Conservation (phyloP, 30 jellyfish, hydroid and myxozoan genomes). For the Clytia hemisphaerica region DNA sequence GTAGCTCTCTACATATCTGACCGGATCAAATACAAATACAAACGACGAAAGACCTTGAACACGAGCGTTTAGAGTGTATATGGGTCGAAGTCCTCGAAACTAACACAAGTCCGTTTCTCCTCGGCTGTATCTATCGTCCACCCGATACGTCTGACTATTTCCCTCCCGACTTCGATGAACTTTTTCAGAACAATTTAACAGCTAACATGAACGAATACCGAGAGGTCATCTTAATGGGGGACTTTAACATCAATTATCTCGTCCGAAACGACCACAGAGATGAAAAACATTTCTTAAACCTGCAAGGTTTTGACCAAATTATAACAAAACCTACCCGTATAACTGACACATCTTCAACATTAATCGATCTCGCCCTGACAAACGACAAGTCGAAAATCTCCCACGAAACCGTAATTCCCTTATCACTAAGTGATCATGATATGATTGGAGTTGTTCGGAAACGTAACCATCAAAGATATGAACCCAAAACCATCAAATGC, state of each 20-base stretch:
- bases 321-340: constrained; percentile 34
- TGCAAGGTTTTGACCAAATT: constrained; percentile 19
- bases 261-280: constrained; percentile 27
- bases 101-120: constrained; percentile 29
- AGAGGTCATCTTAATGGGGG: constrained; percentile 64
- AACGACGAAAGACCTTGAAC: constrained; percentile 57
- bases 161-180: constrained; percentile 7
- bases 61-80: constrained; percentile 39
- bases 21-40: constrained; percentile 7
- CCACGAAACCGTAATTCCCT: constrained; percentile 32
- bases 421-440: constrained; percentile 42
- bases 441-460: constrained; percentile 55
- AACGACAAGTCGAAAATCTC: constrained; percentile 16
- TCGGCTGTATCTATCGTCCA: constrained; percentile 46
- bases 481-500: constrained; percentile 31
- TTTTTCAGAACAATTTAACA: constrained; percentile 13
- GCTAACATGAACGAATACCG: too few species aligned
- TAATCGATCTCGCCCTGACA: constrained; percentile 39
- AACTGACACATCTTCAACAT: constrained; percentile 22
- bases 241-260: constrained; percentile 51
- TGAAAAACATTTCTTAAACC: constrained; percentile 5
- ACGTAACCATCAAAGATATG: constrained; percentile 8
- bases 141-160: constrained; percentile 45
- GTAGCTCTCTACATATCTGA: constrained; percentile 56
- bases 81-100: constrained; percentile 45